Percentiles rank a stretch among this genome's conserved stretches.
Evolutionary conservation across 2,113 vertebrate species (phyloP).

Genomic region (Damaliscus lunatus): DNA sequence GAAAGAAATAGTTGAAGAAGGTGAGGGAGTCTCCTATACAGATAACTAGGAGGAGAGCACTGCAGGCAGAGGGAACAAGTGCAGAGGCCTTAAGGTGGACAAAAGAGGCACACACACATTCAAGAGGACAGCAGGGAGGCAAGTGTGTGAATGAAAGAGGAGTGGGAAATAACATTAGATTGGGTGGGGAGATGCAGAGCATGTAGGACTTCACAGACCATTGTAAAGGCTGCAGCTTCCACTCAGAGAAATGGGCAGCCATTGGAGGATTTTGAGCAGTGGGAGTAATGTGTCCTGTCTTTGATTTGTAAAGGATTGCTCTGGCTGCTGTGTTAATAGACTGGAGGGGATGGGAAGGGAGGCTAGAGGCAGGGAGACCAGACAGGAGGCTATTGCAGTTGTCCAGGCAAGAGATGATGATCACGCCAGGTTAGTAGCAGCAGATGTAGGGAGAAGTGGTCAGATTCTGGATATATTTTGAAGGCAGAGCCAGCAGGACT

Average conservation of each 20-base stretch:
- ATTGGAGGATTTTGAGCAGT: not conserved
- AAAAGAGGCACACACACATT: not conserved
- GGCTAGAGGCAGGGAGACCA: not conserved
- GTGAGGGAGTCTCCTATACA: not conserved
- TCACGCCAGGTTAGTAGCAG: not conserved
- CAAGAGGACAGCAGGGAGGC: not conserved
- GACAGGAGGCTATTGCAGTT: not conserved
- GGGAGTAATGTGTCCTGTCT: not conserved
- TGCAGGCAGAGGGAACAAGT: not conserved
- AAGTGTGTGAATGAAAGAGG: not conserved
- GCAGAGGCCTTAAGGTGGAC: not conserved
- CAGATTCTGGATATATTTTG: constrained; percentile 25
- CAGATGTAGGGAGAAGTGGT: not conserved
- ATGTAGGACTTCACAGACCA: not conserved
- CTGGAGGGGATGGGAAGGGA: not conserved
- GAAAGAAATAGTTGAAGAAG: constrained; percentile 2
- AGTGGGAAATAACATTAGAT: not conserved
- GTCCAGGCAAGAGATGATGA: not conserved
- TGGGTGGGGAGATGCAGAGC: not conserved
- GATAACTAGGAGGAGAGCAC: not conserved
- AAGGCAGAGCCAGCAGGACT: not conserved
- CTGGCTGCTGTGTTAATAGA: constrained; percentile 1
- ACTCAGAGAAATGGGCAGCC: not conserved
- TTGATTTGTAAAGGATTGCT: constrained; percentile 5
- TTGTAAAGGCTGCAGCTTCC: not conserved